Evolutionary conservation across 2,797 vertebrate genomes (phyloP), one percentile per base, ranked within the genome.

Genomic region (Euphonia xanthogaster): DNA sequence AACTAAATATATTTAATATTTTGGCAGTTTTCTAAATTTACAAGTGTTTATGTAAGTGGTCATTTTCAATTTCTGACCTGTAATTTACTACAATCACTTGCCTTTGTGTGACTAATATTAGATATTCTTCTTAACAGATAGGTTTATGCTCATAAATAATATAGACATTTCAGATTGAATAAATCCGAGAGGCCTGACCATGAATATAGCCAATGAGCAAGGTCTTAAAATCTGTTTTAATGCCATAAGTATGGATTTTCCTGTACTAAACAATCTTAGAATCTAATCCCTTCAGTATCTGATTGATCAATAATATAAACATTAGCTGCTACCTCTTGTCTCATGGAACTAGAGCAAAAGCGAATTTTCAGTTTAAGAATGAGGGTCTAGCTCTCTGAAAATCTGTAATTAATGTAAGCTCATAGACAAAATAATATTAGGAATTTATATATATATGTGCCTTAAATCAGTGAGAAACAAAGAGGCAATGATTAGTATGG

Each of bases 301-400:
- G 67, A 94, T 95, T 93, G 83, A 95, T 96, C 96, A 96, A 83
- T 95, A 86, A 51, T 85, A 96, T 90, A 90, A 94, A 96, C 91
- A 93, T 95, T 96, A 95, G n/a, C 33, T 86, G 35, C 50, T 93
- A 86, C 62, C 23, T 91, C 45, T 77, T 92, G 25, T 87, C 55
- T 88, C 57, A 60, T 31, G 78, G 16, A 37, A 72, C 90, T 86
- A 88, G 31, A 95, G n/a, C 35, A 86, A 88, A 71, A 72, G 2
- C 14, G 76, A 35, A 30, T 30, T 90, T 95, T 91, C 76, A 76
- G 19, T 37, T 67, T 89, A 88, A 65, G 42, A 88, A 84, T 61
- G 31, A 30, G 4, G 40, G 20, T 25, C 31, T 70, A 66, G 15
- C 6, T 88, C 24, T 68, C 58, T 50, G 57, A 80, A 96, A 95